A percentile compares a stretch with the other conserved stretches of the same genome.
Evolutionary conservation across 2,888 invertebrate genomes (phyloP).

Genomic region (Zaprionus obscuricornis): DNA sequence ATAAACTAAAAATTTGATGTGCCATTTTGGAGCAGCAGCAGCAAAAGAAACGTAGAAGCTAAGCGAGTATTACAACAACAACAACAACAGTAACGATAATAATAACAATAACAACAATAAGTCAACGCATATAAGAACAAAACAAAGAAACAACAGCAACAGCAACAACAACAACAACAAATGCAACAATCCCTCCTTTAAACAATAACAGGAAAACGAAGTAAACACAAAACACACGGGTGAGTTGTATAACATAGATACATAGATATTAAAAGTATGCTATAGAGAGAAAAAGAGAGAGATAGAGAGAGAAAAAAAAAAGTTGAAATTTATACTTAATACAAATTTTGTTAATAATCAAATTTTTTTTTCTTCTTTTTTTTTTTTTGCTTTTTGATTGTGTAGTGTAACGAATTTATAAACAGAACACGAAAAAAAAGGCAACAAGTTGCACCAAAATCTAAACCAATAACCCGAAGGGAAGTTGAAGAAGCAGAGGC

Average conservation of each 20-base stretch:
- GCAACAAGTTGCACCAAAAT: constrained; percentile 15
- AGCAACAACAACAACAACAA: constrained; percentile 37
- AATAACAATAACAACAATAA: constrained; percentile 33
- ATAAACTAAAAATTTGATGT: constrained; percentile 58
- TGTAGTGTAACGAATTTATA: constrained; percentile 69
- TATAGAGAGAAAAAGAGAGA: too few species aligned
- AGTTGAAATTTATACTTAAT: too few species aligned
- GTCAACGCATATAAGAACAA: too few species aligned
- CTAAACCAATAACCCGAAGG: background rate
- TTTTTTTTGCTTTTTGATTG: constrained; percentile 37
- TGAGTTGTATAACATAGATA: too few species aligned
- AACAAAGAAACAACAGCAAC: constrained; percentile 20
- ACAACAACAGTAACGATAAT: constrained; percentile 33
- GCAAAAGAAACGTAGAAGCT: constrained; percentile 68
- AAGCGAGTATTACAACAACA: constrained; percentile 71
- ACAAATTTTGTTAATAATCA: too few species aligned
- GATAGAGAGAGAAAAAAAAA: too few species aligned
- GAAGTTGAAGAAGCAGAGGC: too few species aligned
- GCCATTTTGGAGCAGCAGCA: constrained; percentile 61
- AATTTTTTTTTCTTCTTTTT: constrained; percentile 1
- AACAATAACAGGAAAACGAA: constrained; percentile 43
- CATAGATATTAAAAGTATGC: too few species aligned
- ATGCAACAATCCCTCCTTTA: constrained; percentile 78
- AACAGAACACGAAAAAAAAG: constrained; percentile 29
- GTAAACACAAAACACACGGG: constrained; percentile 19